Evolutionary conservation across 2,888 invertebrate species (phyloP), one percentile per base, ranked within the genome.

Genomic region (Tryphoninae sp.): DNA sequence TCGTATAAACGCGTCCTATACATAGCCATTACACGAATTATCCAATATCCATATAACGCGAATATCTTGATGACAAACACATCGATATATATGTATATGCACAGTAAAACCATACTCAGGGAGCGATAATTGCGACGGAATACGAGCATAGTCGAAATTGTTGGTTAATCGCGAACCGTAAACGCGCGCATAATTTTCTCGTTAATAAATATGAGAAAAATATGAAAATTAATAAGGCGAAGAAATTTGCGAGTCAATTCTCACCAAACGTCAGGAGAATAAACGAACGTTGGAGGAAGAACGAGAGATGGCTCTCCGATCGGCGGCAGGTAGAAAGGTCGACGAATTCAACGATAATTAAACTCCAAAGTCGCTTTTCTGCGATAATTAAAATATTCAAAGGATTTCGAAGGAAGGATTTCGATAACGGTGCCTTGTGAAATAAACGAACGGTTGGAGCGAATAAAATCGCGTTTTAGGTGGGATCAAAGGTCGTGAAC

Each of bases 401-500:
- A 33, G 33, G 33, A 4, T 33, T 6, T 6, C 33, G 33, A 6
- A 33, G 0, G 33, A 33, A 7, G 33, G 33, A 33, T 33, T 33
- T 6, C 33, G 33, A 1, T 6, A 33, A 33, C 6, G 33, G 33
- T 33, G 6, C 33, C 33, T 33, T 6, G 33, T 7, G 33, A 33
- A 33, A 59, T 68, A 45, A 59, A 13, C 6, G 26, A 19, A 26
- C 22, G 23, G 40, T 40, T 0, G 40, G 40, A 22, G 33, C 33
- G 33, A 33, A 33, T 33, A 58, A 61, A 72, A 67, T 76, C 61
- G 68, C 59, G 23, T 73, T 74, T 42, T 33, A 53, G 61, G 71
- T 58, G 40, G 72, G 71, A 64, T 67, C 45, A 71, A 62, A 65
- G 69, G 65, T 71, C 59, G 51, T 22, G 61, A 40, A 58, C 49